Conservation (phyloP, 2,113 vertebrate species). For the Cephalophus harveyi region DNA sequence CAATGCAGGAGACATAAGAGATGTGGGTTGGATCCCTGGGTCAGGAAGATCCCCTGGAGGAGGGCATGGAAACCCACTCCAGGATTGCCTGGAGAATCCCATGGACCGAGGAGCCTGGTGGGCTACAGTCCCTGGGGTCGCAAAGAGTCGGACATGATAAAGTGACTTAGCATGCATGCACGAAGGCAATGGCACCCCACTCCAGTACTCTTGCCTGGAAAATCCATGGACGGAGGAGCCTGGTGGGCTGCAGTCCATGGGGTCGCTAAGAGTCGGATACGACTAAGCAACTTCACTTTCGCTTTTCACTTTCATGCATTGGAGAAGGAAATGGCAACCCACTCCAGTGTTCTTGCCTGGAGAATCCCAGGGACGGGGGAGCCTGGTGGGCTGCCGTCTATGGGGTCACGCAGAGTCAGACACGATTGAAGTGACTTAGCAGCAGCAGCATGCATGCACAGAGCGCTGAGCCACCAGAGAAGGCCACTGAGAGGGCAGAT, state of each 20-base stretch:
- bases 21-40: not conserved
- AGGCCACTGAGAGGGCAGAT: not conserved
- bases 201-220: too few relatives aligned
- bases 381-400: too few relatives aligned
- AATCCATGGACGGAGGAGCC: too few relatives aligned
- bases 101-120: not conserved
- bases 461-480: rapidly evolving
- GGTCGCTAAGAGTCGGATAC: too few relatives aligned
- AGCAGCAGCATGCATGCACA: not conserved
- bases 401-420: too few relatives aligned
- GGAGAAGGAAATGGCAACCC: not conserved
- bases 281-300: too few relatives aligned
- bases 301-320: too few relatives aligned
- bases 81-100: not conserved
- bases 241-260: too few relatives aligned
- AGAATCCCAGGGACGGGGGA: too few relatives aligned
- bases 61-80: not conserved
- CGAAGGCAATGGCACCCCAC: too few relatives aligned
- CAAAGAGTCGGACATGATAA: not conserved
- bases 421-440: too few relatives aligned
- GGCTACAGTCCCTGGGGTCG: not conserved
- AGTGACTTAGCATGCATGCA: not conserved
- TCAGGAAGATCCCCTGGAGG: not conserved
- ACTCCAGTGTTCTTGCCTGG: not conserved
- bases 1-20: not conserved